These are phyloP conservation scores for Mesoclemmys tuberculata DNA, from an alignment of 2,113 vertebrate genomes.

Conservation along the genomic window DNA sequence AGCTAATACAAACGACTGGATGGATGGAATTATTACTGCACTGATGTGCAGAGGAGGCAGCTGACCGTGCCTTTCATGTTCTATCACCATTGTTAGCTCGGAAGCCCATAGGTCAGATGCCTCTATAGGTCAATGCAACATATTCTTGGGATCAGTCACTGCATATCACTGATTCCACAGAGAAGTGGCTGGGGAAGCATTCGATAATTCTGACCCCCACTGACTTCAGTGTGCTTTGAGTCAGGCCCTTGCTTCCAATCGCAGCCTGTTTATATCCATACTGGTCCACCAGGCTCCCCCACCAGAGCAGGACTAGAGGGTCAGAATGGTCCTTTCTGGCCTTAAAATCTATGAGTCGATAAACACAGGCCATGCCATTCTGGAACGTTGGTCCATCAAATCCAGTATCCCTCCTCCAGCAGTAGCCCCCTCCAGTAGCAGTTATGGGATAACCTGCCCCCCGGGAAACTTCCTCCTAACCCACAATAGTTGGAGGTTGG, in stretches of 20 bases:
- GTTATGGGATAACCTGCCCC: not conserved
- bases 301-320: not conserved
- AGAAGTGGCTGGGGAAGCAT: not conserved
- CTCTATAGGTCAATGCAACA: not conserved
- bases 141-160: not conserved
- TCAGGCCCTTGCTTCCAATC: not conserved
- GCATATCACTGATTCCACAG: not conserved
- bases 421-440: not conserved
- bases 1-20: not conserved
- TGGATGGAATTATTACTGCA: not conserved
- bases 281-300: not conserved
- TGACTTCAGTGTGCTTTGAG: not conserved
- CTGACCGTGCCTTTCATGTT: not conserved
- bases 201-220: not conserved
- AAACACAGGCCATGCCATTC: not conserved
- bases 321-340: not conserved
- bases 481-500: not conserved
- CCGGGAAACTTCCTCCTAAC: not conserved
- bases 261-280: not conserved
- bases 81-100: not conserved
- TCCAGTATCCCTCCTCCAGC: not conserved
- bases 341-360: not conserved
- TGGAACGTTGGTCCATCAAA: not conserved
- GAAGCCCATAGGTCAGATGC: not conserved
- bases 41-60: not conserved